Evolutionary conservation across 2,888 invertebrate genomes (phyloP).

Genomic region (Leucozona laternaria): DNA sequence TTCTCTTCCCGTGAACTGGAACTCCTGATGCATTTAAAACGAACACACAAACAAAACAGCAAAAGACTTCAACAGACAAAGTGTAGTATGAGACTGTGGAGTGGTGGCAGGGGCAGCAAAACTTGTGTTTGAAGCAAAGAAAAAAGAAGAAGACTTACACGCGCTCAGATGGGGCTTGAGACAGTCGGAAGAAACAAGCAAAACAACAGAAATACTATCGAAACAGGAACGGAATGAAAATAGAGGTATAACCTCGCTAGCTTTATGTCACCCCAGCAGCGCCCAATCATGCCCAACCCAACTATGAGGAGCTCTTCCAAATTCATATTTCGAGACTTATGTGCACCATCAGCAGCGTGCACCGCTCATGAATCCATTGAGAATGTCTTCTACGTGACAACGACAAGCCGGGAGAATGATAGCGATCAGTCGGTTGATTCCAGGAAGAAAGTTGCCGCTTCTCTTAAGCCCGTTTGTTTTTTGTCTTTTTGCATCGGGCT

Average conservation of each 20-base stretch:
- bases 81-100: not conserved
- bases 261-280: constrained; percentile 43
- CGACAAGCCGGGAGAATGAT: constrained; percentile 70
- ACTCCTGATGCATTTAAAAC: constrained; percentile 60
- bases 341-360: constrained; percentile 52
- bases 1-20: constrained; percentile 40
- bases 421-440: constrained; percentile 67
- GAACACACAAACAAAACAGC: constrained; percentile 51
- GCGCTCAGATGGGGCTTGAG: not conserved
- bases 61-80: constrained; percentile 18
- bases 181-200: not conserved
- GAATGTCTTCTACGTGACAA: constrained; percentile 74
- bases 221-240: constrained; percentile 21
- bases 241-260: not conserved
- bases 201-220: not conserved
- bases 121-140: constrained; percentile 7
- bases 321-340: constrained; percentile 40
- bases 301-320: constrained; percentile 22
- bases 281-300: not conserved
- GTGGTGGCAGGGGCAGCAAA: constrained; percentile 16
- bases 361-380: constrained; percentile 49
- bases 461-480: constrained; percentile 30
- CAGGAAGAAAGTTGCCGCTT: constrained; percentile 62
- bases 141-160: not conserved
- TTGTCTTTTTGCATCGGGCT: constrained; percentile 34